phyloP scores from a whole-genome alignment of 2,888 invertebrate genomes.

The Cerceris ruficornis region DNA sequence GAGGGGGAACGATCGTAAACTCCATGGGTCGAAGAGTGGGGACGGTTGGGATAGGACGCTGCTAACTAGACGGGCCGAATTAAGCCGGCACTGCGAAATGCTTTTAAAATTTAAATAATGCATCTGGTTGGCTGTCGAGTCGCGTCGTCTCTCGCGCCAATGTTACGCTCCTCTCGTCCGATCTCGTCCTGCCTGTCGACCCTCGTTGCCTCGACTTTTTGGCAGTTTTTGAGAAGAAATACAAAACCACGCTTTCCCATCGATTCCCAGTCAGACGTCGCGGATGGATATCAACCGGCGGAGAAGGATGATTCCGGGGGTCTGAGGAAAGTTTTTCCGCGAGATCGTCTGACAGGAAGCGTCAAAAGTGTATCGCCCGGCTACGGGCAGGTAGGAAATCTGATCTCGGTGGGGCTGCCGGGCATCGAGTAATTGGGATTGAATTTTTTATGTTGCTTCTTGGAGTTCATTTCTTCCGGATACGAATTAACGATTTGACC shows the following conservation, averaged over 20 bases:
- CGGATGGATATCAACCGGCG: neutral
- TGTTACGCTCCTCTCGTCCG: conserved; percentile 31
- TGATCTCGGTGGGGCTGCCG: conserved; percentile 35
- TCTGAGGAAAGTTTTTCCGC: conserved; percentile 15
- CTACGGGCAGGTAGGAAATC: conserved; percentile 28
- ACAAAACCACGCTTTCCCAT: conserved; percentile 45
- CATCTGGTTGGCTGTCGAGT: conserved; percentile 65
- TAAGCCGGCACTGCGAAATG: conserved; percentile 78
- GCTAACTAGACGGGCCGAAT: conserved; percentile 71
- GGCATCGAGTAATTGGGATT: conserved; percentile 55
- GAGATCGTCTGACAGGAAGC: conserved; percentile 4
- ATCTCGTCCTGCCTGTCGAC: conserved; percentile 60
- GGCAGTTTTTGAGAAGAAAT: conserved; percentile 61
- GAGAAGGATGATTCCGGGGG: conserved; percentile 29
- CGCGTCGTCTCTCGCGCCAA: conserved; percentile 37
- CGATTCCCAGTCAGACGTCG: conserved; percentile 46
- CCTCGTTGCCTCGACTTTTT: conserved; percentile 67
- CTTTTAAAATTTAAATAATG: conserved; percentile 81
- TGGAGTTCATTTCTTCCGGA: neutral
- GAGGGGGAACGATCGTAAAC: conserved; percentile 6
- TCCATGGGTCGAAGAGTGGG: conserved; percentile 17
- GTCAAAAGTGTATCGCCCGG: conserved; percentile 31
- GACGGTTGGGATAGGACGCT: no score
- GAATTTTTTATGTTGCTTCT: conserved; percentile 48
- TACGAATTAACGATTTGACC: neutral